Percentiles rank a stretch among this genome's conserved stretches.
Conservation (phyloP, 2,113 vertebrate genomes). For the Chionomys nivalis region DNA sequence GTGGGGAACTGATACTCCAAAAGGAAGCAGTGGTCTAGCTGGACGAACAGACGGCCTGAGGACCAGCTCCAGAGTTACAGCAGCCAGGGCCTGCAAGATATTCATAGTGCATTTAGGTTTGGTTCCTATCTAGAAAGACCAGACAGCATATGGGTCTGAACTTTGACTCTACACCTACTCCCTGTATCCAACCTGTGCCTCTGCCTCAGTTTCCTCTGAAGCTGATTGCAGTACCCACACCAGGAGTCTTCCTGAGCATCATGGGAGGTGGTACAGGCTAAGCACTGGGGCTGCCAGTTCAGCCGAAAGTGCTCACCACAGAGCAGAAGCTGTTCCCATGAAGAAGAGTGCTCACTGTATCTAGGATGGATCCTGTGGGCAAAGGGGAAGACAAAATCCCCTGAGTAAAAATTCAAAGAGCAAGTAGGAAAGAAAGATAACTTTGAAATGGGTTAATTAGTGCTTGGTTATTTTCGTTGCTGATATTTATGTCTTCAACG, state of each 20-base stretch:
- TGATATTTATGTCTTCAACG: background rate
- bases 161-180: background rate
- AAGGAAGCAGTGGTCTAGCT: conserved; percentile 3
- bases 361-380: background rate
- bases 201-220: conserved; percentile 19
- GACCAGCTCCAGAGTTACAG: background rate
- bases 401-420: background rate
- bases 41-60: background rate
- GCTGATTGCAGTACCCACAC: background rate
- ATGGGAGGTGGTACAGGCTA: background rate
- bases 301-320: background rate
- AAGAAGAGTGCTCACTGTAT: background rate
- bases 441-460: conserved; percentile 13
- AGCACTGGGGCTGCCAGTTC: background rate
- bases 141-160: background rate
- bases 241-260: background rate
- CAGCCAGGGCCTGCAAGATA: background rate
- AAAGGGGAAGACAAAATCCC: background rate
- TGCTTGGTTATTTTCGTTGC: background rate
- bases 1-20: conserved; percentile 9
- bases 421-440: background rate
- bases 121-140: background rate
- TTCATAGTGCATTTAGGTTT: background rate
- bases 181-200: background rate
- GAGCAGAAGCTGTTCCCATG: background rate